Conservation (phyloP, 1,140 invertebrate species). For the Tetranychus cinnabarinus region DNA sequence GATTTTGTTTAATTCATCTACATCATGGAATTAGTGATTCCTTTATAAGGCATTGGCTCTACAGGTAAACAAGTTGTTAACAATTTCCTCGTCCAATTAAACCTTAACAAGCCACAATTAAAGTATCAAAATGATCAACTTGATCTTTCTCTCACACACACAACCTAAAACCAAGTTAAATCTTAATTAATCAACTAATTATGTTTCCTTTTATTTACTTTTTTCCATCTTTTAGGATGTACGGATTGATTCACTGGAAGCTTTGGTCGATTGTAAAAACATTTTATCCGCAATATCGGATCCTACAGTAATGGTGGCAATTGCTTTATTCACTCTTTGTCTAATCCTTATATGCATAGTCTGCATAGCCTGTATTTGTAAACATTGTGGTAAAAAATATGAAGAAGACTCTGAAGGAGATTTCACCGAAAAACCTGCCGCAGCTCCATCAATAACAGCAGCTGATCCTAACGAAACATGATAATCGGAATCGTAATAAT, state of each 20-base stretch:
- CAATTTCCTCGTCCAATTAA: too few species aligned
- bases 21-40: too few species aligned
- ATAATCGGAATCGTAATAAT: background rate
- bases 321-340: background rate
- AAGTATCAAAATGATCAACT: too few species aligned
- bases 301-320: background rate
- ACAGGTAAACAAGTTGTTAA: too few species aligned
- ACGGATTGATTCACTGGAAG: background rate
- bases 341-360: background rate
- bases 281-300: background rate
- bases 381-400: background rate
- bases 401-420: background rate
- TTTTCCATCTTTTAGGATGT: background rate
- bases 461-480: background rate
- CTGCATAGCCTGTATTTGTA: background rate
- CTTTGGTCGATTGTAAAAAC: background rate
- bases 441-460: background rate
- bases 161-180: too few species aligned
- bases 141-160: too few species aligned
- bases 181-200: background rate
- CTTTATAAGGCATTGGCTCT: too few species aligned
- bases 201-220: background rate
- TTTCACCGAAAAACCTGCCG: background rate
- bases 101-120: too few species aligned
- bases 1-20: too few species aligned